These are phyloP conservation scores for Hozukius guyotensis DNA, from an alignment of 2,797 vertebrate genomes.

Conservation along the genomic window DNA sequence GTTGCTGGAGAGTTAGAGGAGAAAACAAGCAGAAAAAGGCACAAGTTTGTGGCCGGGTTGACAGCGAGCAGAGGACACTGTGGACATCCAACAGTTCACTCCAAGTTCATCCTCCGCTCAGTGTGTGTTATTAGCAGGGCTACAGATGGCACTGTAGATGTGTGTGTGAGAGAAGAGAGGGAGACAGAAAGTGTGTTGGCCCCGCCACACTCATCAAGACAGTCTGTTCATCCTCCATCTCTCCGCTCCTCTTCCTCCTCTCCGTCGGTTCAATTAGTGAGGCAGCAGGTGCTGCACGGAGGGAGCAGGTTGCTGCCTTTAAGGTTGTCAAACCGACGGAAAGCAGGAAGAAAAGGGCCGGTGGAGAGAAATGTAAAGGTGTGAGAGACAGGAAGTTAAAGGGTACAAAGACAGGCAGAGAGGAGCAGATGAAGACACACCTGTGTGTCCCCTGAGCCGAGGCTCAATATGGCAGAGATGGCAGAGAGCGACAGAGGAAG, in stretches of 20 bases:
- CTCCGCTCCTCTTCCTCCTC: slow-evolving; percentile 29
- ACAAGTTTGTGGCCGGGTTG: slow-evolving; percentile 54
- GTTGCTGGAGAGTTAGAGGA: slow-evolving; percentile 43
- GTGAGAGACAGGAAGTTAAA: slow-evolving; percentile 39
- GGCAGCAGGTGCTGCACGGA: slow-evolving; percentile 75
- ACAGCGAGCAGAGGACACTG: slow-evolving; percentile 66
- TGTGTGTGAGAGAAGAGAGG: slow-evolving; percentile 42
- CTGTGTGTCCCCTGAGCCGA: slow-evolving; percentile 47
- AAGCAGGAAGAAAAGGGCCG: slow-evolving; percentile 25
- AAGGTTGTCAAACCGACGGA: slow-evolving; percentile 72
- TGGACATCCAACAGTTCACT: slow-evolving; percentile 67
- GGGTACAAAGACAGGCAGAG: slow-evolving; percentile 14
- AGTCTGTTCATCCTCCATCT: slow-evolving; percentile 55
- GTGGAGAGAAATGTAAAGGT: neutral
- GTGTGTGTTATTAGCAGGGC: slow-evolving; percentile 44
- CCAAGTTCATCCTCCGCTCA: slow-evolving; percentile 60
- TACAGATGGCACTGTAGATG: slow-evolving; percentile 67
- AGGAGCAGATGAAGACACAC: slow-evolving; percentile 67
- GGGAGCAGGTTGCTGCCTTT: slow-evolving; percentile 73
- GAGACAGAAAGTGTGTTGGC: slow-evolving; percentile 53
- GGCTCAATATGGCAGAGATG: slow-evolving; percentile 30
- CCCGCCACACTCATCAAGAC: slow-evolving; percentile 54
- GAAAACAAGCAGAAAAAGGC: slow-evolving; percentile 66
- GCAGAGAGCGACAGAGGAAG: slow-evolving; percentile 25
- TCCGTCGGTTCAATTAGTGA: slow-evolving; percentile 68